Evolutionary conservation across 2,113 vertebrate species (phyloP).

Genomic region (Xenotilapia caudafasciata): DNA sequence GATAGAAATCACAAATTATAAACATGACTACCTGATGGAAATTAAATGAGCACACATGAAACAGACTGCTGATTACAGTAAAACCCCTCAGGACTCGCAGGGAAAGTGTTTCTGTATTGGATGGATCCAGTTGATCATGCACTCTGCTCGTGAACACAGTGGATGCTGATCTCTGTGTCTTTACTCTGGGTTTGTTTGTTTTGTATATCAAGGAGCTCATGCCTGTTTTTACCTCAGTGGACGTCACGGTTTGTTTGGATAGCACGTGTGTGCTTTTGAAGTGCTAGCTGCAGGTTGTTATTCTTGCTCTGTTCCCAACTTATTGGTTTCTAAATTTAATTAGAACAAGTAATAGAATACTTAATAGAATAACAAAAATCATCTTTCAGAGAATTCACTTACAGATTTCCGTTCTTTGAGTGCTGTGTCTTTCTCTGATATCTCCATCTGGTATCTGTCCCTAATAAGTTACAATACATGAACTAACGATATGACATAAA

Average conservation of each 20-base stretch:
- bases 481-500: background rate
- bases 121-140: background rate
- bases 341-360: background rate
- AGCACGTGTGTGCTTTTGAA: background rate
- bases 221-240: background rate
- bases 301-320: background rate
- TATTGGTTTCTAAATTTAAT: background rate
- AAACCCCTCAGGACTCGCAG: background rate
- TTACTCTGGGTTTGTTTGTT: constrained; percentile 16
- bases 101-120: background rate
- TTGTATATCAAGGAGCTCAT: background rate
- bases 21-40: constrained; percentile 36
- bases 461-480: background rate
- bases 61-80: background rate
- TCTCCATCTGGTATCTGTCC: background rate
- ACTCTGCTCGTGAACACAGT: background rate
- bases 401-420: background rate
- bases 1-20: constrained; percentile 16
- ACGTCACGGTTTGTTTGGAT: background rate
- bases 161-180: background rate
- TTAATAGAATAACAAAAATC: background rate
- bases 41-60: constrained; percentile 10
- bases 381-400: background rate
- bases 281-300: background rate
- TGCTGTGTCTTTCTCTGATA: background rate